Percentiles rank a stretch among this genome's conserved stretches.
Evolutionary conservation across 1,140 invertebrate species (phyloP).

Genomic region (Pachypsylla venusta): DNA sequence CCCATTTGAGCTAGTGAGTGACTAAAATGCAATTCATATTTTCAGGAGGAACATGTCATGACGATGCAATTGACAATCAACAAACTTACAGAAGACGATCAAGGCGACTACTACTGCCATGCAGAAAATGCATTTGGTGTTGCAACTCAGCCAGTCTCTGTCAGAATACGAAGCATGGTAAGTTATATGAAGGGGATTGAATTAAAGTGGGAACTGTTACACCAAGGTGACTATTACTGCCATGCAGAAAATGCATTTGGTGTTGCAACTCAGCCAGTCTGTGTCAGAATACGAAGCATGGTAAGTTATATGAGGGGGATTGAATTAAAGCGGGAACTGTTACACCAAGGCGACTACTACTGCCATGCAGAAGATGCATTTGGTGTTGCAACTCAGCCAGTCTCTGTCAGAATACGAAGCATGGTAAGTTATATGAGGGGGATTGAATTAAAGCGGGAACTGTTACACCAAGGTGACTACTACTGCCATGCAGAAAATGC

Average conservation of each 20-base stretch:
- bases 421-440: too few species aligned
- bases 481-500: constrained; percentile 68
- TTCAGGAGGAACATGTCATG: constrained; percentile 41
- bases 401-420: constrained; percentile 50
- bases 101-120: constrained; percentile 63
- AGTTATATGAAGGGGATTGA: constrained; percentile 20
- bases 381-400: constrained; percentile 47
- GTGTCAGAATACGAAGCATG: constrained; percentile 46
- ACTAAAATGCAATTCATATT: too few species aligned
- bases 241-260: constrained; percentile 67
- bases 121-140: constrained; percentile 64
- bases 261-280: constrained; percentile 47
- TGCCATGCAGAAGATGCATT: constrained; percentile 68
- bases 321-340: too few species aligned
- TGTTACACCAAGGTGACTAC: constrained; percentile 61
- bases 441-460: too few species aligned
- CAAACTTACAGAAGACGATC: constrained; percentile 48
- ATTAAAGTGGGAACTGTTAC: too few species aligned
- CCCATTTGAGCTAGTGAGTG: too few species aligned
- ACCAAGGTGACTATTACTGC: constrained; percentile 63
- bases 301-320: too few species aligned
- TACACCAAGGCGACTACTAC: constrained; percentile 61
- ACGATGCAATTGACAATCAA: constrained; percentile 55
- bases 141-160: constrained; percentile 48
- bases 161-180: constrained; percentile 43